Base-by-base conservation (phyloP, 1,140 invertebrate species). In the Cydia amplana region DNA sequence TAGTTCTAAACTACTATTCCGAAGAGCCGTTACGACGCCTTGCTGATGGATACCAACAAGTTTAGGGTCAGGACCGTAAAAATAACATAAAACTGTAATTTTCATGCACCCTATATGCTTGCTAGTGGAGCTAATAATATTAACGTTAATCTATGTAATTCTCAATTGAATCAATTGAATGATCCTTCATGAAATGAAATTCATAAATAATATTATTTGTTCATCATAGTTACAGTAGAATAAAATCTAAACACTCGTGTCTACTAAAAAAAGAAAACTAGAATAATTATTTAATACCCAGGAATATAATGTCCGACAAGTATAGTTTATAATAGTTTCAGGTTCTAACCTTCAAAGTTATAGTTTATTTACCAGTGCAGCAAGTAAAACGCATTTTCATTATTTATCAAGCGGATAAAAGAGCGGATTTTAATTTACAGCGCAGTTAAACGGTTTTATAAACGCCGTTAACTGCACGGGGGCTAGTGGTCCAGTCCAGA, bases 51-150 rank as follows among this genome's bases (percentile, higher is more conserved):
- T 73, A 43, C 43, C 12, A 32, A 51, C 72, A 67, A 70, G 65
- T 70, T 70, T 70, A 70, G 65, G 65, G 65, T 70, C 65, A 67
- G 55, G 25, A 70, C 65, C 32, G 65, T 70, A 70, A 70, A 70
- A 70, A 70, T 70, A 70, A 70, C 65, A 40, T 70, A 70, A 70
- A 70, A 70, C 65, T 70, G 65, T 70, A 70, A 70, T 70, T 40
- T 70, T 43, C 65, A 18, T 70, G 20, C 36, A 70, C 1, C 12
- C 14, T 18, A 16, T 70, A 20, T 7, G 18, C 16, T 60, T 20
- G 49, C 49, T 16, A 51, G 1, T 23, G 20, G 20, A 60, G 20
- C 7, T 60, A 12, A 18, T 60, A 60, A 60, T 60, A 60, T 20
- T n/a, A 51, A 16, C 49, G 5, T 23, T 60, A 51, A 51, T 51